phyloP scores from a whole-genome alignment of 2,113 vertebrate species.

The Ceratotherium simum region DNA sequence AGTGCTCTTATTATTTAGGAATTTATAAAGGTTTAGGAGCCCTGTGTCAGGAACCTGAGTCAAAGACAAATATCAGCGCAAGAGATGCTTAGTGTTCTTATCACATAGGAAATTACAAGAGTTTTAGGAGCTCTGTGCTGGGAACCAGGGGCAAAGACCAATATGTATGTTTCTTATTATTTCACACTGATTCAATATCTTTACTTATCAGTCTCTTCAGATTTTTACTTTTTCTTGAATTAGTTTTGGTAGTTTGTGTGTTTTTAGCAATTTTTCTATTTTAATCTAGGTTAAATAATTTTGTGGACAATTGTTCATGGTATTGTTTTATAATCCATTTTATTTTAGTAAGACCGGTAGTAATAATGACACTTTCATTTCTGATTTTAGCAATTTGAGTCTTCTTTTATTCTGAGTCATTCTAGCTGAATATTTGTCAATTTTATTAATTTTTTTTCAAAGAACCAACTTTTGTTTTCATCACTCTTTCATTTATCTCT shows the following conservation, averaged over 20 bases:
- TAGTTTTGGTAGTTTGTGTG: not conserved
- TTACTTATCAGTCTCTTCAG: not conserved
- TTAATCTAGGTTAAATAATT: not conserved
- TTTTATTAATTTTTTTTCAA: not conserved
- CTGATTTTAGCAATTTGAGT: not conserved
- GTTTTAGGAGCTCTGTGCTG: too few relatives aligned
- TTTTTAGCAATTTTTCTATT: not conserved
- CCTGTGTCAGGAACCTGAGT: too few relatives aligned
- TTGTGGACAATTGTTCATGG: not conserved
- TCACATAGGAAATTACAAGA: too few relatives aligned
- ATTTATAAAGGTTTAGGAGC: too few relatives aligned
- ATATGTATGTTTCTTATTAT: too few relatives aligned
- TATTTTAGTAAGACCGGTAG: not conserved
- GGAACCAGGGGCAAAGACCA: too few relatives aligned
- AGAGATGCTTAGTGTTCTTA: too few relatives aligned
- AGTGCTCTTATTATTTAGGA: too few relatives aligned
- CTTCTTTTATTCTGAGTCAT: not conserved
- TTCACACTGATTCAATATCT: not conserved
- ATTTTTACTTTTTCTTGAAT: not conserved
- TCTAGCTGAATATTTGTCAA: not conserved
- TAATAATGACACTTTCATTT: not conserved
- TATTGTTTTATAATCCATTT: not conserved
- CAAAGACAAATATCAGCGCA: too few relatives aligned
- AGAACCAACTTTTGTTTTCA: not conserved
- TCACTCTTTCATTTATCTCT: not conserved